Evolutionary conservation across 1,140 invertebrate species (phyloP).

Genomic region (Bombus pascuorum): DNA sequence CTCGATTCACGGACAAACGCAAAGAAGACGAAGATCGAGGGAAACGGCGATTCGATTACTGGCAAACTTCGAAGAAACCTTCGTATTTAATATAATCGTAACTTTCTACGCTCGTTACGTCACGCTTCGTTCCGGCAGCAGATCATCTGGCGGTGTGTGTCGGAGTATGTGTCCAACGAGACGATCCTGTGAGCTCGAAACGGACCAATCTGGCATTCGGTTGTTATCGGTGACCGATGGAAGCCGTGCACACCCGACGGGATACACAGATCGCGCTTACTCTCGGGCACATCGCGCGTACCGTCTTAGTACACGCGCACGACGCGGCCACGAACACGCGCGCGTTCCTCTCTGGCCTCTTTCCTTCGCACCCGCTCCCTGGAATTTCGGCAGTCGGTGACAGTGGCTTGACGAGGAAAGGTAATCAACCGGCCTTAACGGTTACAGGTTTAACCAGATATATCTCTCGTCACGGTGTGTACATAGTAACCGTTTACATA

Average conservation of each 20-base stretch:
- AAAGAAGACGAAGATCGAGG: no score
- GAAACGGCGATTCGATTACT: not conserved
- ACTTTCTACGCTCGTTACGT: constrained; percentile 23
- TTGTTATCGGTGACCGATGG: constrained; percentile 61
- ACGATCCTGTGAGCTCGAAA: constrained; percentile 29
- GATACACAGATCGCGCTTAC: constrained; percentile 33
- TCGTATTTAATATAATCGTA: not conserved
- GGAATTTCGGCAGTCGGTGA: constrained; percentile 47
- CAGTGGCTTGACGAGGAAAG: constrained; percentile 49
- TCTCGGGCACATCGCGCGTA: constrained; percentile 39
- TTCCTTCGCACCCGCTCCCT: not conserved
- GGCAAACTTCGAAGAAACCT: not conserved
- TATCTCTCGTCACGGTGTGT: not conserved
- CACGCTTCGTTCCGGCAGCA: not conserved
- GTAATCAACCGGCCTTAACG: constrained; percentile 42
- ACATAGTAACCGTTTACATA: no score
- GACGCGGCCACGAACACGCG: constrained; percentile 48
- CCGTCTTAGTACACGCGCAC: constrained; percentile 57
- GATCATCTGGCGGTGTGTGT: not conserved
- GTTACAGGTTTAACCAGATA: not conserved
- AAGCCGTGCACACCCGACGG: constrained; percentile 48
- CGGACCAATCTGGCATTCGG: constrained; percentile 63
- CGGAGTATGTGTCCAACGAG: not conserved
- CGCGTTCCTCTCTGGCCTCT: constrained; percentile 25
- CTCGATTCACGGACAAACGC: no score